Conservation (phyloP, 2,113 vertebrate genomes). For the Alligator mississippiensis region DNA sequence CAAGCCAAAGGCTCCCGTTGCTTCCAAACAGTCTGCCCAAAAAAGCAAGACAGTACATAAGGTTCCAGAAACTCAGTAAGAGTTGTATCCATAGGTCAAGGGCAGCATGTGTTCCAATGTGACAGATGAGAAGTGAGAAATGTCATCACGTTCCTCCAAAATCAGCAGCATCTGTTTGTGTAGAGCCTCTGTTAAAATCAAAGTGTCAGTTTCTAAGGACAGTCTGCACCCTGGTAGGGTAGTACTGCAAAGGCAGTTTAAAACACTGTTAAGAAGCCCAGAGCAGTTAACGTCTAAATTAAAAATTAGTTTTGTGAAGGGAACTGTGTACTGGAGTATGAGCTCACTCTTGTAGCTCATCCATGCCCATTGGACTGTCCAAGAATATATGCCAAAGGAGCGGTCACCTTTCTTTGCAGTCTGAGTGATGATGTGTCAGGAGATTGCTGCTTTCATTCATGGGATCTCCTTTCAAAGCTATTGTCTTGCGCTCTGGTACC, state of each 20-base stretch:
- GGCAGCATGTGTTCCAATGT: constrained; percentile 2
- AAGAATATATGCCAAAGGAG: constrained; percentile 11
- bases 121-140: constrained; percentile 34
- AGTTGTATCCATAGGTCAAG: background rate
- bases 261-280: background rate
- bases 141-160: constrained; percentile 38
- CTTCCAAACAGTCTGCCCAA: background rate
- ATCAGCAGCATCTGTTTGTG: constrained; percentile 38
- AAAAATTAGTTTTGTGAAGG: constrained; percentile 22
- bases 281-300: background rate
- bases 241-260: constrained; percentile 26
- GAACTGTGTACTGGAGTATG: background rate
- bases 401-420: constrained; percentile 1
- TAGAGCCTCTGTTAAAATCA: constrained; percentile 5
- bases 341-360: constrained; percentile 28
- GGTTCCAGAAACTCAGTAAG: constrained; percentile 1
- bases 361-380: background rate
- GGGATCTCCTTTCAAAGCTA: background rate
- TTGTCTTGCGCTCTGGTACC: background rate
- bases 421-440: constrained; percentile 3
- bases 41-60: background rate
- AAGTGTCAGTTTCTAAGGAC: background rate
- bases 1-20: background rate
- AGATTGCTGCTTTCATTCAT: background rate
- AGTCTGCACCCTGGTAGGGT: background rate